Evolutionary conservation across 2,888 invertebrate species (phyloP), one percentile per base, ranked within the genome.

Genomic region (Heteromurus nitidus): DNA sequence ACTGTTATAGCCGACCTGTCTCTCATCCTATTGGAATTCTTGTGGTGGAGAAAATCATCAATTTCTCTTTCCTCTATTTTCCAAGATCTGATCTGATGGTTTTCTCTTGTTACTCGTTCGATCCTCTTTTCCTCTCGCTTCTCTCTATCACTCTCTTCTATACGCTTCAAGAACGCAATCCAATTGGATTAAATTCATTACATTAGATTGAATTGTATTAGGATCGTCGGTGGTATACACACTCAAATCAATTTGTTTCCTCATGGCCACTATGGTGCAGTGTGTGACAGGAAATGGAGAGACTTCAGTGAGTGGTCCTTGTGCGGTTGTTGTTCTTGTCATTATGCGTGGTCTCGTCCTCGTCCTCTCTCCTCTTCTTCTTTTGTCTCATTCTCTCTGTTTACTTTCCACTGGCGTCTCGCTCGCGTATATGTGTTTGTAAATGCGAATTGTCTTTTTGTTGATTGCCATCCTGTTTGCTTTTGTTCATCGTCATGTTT

Each of bases 151-250:
- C 44, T 28, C 26, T 64, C 76, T 68, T 68, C 20, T n/a, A 31
- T 64, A 64, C 77, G 26, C 55, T 67, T 55, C 70, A 60, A 80
- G 80, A 67, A 62, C 72, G 47, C 47, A 72, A 72, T 80, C 72
- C 80, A 80, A 73, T 73, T 72, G 80, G 80, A 80, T 80, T 73
- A 80, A 80, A 80, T 80, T 80, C 80, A 80, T 80, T 80, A 80
- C 80, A 80, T 72, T 73, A 72, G 58, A 72, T 72, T 72, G 70
- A 72, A 70, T 79, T 55, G 80, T 65, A 64, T 47, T 80, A 67
- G 55, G 47, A 62, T 50, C n/a, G n/a, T n/a, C 62, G 62, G 62
- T 62, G 69, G 64, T 64, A 11, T 28, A 30, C 53, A 55, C 55
- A 55, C 79, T 79, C 70, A 58, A 79, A 79, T 79, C 79, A 79